Evolutionary conservation across 2,113 vertebrate species (phyloP).

Genomic region (Lophotis ruficrista): DNA sequence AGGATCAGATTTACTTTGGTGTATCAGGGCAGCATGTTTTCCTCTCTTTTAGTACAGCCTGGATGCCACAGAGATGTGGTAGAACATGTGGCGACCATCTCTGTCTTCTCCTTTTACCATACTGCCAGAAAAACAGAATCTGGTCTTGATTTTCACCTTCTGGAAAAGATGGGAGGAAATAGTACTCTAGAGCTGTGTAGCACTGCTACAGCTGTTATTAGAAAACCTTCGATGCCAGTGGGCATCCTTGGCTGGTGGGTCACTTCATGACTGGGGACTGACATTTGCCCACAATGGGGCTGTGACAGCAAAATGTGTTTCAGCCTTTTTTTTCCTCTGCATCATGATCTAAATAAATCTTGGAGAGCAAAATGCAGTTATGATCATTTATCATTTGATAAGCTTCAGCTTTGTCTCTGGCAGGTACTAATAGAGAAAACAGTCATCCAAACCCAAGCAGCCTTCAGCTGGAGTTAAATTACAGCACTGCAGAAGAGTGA

Average conservation of each 20-base stretch:
- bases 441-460: not conserved
- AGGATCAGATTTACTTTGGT: not conserved
- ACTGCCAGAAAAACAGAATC: not conserved
- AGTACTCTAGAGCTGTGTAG: not conserved
- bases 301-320: not conserved
- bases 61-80: not conserved
- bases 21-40: not conserved
- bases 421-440: slow-evolving; percentile 3
- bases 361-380: fast-evolving
- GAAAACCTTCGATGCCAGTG: not conserved
- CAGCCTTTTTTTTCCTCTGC: not conserved
- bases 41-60: not conserved
- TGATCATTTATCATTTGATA: slow-evolving; percentile 14
- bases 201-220: not conserved
- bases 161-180: not conserved
- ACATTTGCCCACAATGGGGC: not conserved
- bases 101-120: not conserved
- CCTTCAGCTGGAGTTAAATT: slow-evolving; percentile 46
- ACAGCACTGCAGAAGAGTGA: not conserved
- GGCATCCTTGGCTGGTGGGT: not conserved
- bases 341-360: not conserved
- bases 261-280: fast-evolving
- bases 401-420: slow-evolving; percentile 15
- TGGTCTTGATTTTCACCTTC: not conserved
- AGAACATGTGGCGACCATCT: not conserved